phyloP scores from a whole-genome alignment of 2,113 vertebrate genomes.

The Electrona antarctica region DNA sequence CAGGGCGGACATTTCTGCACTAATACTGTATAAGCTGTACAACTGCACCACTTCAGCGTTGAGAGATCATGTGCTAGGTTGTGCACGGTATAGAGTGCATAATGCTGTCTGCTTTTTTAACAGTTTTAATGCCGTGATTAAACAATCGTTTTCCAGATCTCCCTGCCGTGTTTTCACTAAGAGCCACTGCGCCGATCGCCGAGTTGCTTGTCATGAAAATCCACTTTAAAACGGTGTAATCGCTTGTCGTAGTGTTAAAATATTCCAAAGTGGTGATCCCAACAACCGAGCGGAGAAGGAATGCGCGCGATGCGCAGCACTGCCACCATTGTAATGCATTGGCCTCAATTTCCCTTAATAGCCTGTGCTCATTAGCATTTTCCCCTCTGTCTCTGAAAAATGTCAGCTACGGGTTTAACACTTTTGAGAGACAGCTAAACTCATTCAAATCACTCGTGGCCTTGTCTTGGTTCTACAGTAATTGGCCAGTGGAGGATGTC shows the following conservation, averaged over 20 bases:
- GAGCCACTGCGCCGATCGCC: no score
- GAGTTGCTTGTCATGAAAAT: no score
- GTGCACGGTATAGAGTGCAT: slow-evolving; percentile 19
- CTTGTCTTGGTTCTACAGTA: slow-evolving; percentile 22
- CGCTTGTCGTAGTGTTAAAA: no score
- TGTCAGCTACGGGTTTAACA: slow-evolving; percentile 6
- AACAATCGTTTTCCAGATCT: no score
- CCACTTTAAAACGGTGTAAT: no score
- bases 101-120: slow-evolving; percentile 7
- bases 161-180: no score
- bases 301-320: no score
- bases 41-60: slow-evolving; percentile 20
- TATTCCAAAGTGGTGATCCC: no score
- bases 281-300: no score
- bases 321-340: no score
- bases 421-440: slow-evolving; percentile 17
- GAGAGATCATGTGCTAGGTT: slow-evolving; percentile 11
- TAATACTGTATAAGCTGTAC: slow-evolving; percentile 25
- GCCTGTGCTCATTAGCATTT: not conserved
- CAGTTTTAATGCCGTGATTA: no score
- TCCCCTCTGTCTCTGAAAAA: slow-evolving; percentile 11
- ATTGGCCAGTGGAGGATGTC: slow-evolving; percentile 11
- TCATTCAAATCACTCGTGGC: slow-evolving; percentile 18
- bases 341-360: no score
- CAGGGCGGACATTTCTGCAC: slow-evolving; percentile 44